Evolutionary conservation across 2,888 invertebrate genomes (phyloP).

Genomic region (Conops quadrifasciatus): DNA sequence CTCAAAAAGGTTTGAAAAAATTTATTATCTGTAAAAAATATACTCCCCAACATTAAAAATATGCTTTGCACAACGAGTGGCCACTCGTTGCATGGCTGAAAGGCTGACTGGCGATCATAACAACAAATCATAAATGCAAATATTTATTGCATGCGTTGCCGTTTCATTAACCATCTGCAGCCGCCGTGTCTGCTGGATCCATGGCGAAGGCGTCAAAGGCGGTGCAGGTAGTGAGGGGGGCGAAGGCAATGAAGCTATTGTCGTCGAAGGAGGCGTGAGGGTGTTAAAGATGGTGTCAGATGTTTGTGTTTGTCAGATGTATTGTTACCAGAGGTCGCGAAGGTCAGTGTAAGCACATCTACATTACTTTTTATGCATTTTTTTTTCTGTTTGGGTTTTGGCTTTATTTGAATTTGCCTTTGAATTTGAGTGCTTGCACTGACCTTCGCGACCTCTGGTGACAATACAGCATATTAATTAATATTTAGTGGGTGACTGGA

Average conservation of each 20-base stretch:
- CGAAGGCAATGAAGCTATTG: not conserved
- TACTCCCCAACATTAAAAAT: slow-evolving; percentile 21
- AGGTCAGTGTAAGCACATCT: not conserved
- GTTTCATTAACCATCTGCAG: slow-evolving; percentile 19
- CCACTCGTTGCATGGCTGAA: no score
- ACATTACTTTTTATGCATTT: no score
- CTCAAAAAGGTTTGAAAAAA: no score
- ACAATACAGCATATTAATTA: not conserved
- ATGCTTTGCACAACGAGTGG: not conserved
- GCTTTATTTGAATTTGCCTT: not conserved
- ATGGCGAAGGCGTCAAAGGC: not conserved
- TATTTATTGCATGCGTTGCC: slow-evolving; percentile 24
- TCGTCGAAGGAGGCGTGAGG: not conserved
- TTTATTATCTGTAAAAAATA: no score
- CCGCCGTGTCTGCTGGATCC: slow-evolving; percentile 21
- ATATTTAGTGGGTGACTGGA: no score
- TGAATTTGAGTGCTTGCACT: not conserved
- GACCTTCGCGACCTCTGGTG: no score
- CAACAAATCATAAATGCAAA: slow-evolving; percentile 26
- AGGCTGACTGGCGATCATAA: no score
- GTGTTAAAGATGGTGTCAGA: no score
- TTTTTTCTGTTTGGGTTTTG: no score
- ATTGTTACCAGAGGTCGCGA: slow-evolving; percentile 16
- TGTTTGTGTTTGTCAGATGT: no score
- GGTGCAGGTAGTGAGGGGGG: not conserved